Evolutionary conservation across 2,888 invertebrate genomes (phyloP).

Genomic region (Notodromas monacha): DNA sequence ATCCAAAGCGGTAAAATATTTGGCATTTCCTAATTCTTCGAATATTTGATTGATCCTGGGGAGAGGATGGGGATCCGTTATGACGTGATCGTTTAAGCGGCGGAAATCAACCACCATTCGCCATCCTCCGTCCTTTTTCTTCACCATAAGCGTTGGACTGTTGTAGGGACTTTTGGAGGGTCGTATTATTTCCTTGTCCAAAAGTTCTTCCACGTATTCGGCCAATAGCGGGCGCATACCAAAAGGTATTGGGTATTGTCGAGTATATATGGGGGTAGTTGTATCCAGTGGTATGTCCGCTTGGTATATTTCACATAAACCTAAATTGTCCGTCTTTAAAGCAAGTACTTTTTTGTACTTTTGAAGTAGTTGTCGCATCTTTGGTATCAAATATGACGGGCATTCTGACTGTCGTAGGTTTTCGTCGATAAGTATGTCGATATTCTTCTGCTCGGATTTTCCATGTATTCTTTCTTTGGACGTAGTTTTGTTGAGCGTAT

Average conservation of each 20-base stretch:
- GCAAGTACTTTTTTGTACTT: slow-evolving; percentile 4
- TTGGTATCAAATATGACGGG: slow-evolving; percentile 4
- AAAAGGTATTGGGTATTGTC: slow-evolving; percentile 4
- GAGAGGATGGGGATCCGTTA: not conserved
- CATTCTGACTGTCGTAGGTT: slow-evolving; percentile 4
- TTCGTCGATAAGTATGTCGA: slow-evolving; percentile 4
- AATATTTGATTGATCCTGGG: slow-evolving; percentile 5
- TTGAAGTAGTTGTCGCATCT: slow-evolving; percentile 4
- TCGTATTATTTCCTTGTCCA: slow-evolving; percentile 4
- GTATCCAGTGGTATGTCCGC: slow-evolving; percentile 4
- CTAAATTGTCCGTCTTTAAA: slow-evolving; percentile 4
- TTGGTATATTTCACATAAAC: slow-evolving; percentile 4
- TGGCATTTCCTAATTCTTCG: slow-evolving; percentile 6
- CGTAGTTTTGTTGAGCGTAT: slow-evolving; percentile 4
- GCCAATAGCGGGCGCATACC: slow-evolving; percentile 4
- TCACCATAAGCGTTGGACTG: slow-evolving; percentile 4
- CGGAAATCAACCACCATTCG: slow-evolving; percentile 2
- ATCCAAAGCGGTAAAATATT: slow-evolving; percentile 6
- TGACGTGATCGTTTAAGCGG: not conserved
- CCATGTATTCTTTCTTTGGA: slow-evolving; percentile 4
- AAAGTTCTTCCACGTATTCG: slow-evolving; percentile 4
- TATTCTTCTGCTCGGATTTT: slow-evolving; percentile 4
- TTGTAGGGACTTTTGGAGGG: slow-evolving; percentile 4
- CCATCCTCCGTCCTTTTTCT: slow-evolving; percentile 4
- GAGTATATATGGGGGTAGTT: slow-evolving; percentile 4